Conservation (phyloP, 2,888 invertebrate species). For the Hymenopus coronatus region DNA sequence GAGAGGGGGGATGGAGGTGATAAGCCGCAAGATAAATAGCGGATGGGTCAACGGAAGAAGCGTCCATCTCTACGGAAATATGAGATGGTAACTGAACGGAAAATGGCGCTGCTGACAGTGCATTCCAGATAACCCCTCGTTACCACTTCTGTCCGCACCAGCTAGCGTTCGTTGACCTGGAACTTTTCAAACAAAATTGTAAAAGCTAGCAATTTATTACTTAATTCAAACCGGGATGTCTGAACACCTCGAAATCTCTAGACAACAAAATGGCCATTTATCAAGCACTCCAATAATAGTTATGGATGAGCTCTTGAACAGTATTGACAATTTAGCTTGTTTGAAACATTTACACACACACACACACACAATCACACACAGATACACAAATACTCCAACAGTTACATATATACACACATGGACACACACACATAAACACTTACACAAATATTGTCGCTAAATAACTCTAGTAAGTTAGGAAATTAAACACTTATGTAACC, state of each 20-base stretch:
- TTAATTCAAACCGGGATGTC: neutral
- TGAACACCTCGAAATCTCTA: neutral
- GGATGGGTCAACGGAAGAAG: neutral
- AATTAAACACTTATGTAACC: too few relatives aligned
- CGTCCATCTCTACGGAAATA: neutral
- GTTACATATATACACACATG: too few relatives aligned
- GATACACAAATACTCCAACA: too few relatives aligned
- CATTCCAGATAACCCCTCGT: neutral
- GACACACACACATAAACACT: too few relatives aligned
- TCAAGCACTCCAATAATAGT: neutral
- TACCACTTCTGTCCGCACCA: neutral
- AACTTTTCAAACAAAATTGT: neutral
- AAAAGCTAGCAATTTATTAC: neutral
- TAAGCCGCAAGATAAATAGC: neutral
- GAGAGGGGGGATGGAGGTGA: neutral
- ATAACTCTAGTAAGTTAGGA: too few relatives aligned
- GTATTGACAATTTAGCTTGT: too few relatives aligned
- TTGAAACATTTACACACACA: too few relatives aligned
- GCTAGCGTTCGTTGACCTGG: neutral
- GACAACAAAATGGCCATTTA: neutral
- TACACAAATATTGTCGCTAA: too few relatives aligned
- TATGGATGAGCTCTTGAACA: neutral
- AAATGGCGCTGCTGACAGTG: neutral
- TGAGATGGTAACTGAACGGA: neutral
- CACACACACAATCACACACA: too few relatives aligned